Evolutionary conservation across 1,140 invertebrate genomes (phyloP), one percentile per base, ranked within the genome.

Genomic region (Trichogramma pretiosum): DNA sequence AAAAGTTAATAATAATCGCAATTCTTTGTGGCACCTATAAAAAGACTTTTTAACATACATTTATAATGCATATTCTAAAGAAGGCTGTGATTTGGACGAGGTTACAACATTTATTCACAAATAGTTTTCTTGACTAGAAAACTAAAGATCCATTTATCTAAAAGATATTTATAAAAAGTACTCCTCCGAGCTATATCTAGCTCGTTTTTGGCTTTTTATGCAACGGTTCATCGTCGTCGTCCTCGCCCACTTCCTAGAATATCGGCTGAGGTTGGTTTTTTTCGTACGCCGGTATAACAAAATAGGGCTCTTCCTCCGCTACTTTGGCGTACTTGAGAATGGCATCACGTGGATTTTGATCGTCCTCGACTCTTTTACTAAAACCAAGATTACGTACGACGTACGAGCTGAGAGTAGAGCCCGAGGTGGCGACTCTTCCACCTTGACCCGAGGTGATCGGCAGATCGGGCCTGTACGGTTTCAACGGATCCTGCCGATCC

Each of bases 301-400:
- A 98, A 63, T 93, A 95, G 0, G 96, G 96, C 79, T 99, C 93
- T 65, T 97, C 89, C 39, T 81, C 93, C 0, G 96, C 95, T 22
- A 94, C 93, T 67, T 98, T 93, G 0, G 95, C 95, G 73, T 87
- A 96, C 54, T 92, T 87, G n/a, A 99, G 73, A 59, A 99, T 95
- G 5, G 94, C 94, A 60, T 93, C 91, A 43, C 96, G 77, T 0
- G 96, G 93, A 77, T 99, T 93, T 59, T 95, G 89, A 69, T 97
- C 93, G 60, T 95, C 91, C 55, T 96, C 85, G 16, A 95, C 87
- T 46, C 89, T 79, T 62, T 98, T 98, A 55, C 87, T 89, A 2
- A 94, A 70, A 0, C 94, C 95, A 18, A 99, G 74, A 66, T 97
- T 94, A 46, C 94, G 79, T 36, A 97, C 97, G 18, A 99, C 93